phyloP scores from a whole-genome alignment of 2,113 vertebrate genomes.

The Thryonomys swinderianus region DNA sequence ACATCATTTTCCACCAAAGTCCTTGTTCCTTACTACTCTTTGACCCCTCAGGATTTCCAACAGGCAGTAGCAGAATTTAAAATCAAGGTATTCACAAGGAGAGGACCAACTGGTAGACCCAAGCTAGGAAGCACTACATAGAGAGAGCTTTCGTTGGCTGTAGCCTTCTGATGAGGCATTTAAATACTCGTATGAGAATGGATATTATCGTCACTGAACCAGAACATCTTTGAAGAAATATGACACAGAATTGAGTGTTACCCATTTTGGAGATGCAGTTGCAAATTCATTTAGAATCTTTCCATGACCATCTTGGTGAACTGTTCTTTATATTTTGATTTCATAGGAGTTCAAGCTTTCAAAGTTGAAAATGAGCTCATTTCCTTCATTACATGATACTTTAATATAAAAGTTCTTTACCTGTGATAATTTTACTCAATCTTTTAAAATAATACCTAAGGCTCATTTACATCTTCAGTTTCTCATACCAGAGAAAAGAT shows the following conservation, averaged over 20 bases:
- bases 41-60: neutral
- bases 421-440: neutral
- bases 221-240: neutral
- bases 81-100: neutral
- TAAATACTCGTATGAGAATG: conserved; percentile 20
- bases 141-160: neutral
- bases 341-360: neutral
- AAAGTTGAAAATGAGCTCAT: conserved; percentile 35
- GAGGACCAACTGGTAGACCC: neutral
- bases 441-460: conserved; percentile 23
- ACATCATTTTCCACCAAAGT: neutral
- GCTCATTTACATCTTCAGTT: no score
- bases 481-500: no score
- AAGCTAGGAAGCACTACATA: neutral
- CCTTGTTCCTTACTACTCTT: neutral
- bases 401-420: neutral
- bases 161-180: conserved; percentile 14
- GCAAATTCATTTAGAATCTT: neutral
- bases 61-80: neutral
- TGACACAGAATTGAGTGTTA: neutral
- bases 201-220: neutral
- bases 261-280: neutral
- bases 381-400: neutral
- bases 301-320: neutral
- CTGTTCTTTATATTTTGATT: neutral